Base-by-base conservation (phyloP, 2,113 vertebrate species). In the Nicator chloris region DNA sequence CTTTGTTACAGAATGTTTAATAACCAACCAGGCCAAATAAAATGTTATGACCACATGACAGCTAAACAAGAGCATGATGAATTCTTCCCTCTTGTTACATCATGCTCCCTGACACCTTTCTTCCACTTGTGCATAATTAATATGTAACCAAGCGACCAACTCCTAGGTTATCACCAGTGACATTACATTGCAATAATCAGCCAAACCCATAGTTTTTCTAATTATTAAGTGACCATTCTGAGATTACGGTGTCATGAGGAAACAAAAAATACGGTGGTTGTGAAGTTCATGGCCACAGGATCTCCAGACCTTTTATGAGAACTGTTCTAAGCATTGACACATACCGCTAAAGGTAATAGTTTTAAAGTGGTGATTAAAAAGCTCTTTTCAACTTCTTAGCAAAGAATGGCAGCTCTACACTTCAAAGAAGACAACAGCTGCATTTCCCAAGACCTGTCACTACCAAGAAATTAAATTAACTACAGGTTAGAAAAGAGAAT, bases 21-120 rank as follows among this genome's bases (percentile, higher is more conserved):
- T 35, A 49, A 84, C 22, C 39, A 90, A 53, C 9, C 6, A 42
- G 47, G 18, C 17, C 37, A 64, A 80, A 73, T 16, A 60, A 60
- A 40, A 28, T 4, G 50, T 69, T 51, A 65, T 4, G 19, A 44
- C 11, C 40, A 44, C 26, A 17, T 7, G 33, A 65, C 20, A 83
- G 13, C 13, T 57, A 28, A 76, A 24, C 35, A 57, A 18, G 45
- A 51, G 66, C 22, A 86, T 79, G 64, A 92, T 90, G 68, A 85
- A 69, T 50, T 82, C 23, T 47, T 88, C 24, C 21, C 59, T 70
- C 37, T 45, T 33, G 6, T 95, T 94, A 88, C 90, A 94, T 92
- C 90, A 93, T 40, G 47, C 57, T 73, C 54, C 49, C 47, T 49
- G 35, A 10, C 15, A 71, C 65, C 35, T 47, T 85, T 86, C 49